A percentile compares a stretch with the other conserved stretches of the same genome.
phyloP scores from a whole-genome alignment of 2,113 vertebrate genomes.

The Calyptomena viridis region DNA sequence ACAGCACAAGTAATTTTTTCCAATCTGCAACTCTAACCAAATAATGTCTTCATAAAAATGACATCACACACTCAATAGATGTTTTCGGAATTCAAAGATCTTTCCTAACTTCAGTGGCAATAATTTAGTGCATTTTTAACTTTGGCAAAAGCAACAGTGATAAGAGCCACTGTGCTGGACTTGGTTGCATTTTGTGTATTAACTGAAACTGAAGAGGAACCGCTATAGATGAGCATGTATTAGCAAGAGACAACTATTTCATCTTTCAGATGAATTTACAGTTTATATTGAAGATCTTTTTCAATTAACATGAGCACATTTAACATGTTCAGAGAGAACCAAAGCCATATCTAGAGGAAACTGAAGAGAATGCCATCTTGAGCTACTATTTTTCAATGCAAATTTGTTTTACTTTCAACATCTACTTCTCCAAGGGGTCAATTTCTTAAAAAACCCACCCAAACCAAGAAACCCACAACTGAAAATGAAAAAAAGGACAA shows the following conservation, averaged over 20 bases:
- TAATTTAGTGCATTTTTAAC: background rate
- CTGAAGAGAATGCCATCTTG: background rate
- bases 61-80: background rate
- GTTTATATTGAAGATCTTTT: background rate
- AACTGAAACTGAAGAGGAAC: background rate
- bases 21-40: background rate
- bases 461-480: background rate
- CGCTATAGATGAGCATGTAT: background rate
- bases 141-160: background rate
- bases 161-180: background rate
- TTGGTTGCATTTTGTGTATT: background rate
- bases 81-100: background rate
- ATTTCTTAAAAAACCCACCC: background rate
- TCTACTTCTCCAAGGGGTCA: background rate
- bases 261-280: background rate
- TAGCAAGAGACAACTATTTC: background rate
- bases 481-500: background rate
- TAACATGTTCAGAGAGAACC: background rate
- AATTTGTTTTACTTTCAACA: background rate
- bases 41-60: conserved; percentile 17
- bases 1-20: background rate
- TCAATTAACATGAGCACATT: background rate
- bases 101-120: background rate
- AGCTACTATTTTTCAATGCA: background rate
- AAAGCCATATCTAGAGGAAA: background rate